phyloP scores from a whole-genome alignment of 2,797 vertebrate species.

The Tangara arthus region DNA sequence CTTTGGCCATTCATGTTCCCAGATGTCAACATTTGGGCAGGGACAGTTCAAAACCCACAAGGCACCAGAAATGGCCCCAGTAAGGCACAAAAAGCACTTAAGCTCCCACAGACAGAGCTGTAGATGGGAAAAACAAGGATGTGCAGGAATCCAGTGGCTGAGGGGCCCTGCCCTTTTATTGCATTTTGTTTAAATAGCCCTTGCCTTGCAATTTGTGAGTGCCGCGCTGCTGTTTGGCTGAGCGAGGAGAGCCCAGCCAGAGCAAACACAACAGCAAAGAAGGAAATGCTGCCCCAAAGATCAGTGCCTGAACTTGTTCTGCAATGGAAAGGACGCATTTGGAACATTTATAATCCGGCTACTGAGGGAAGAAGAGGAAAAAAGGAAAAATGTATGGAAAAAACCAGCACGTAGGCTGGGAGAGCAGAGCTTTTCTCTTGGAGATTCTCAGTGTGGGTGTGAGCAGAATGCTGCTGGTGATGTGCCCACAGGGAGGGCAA shows the following conservation, averaged over 20 bases:
- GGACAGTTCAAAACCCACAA: background rate
- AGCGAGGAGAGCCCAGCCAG: background rate
- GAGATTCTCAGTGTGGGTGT: background rate
- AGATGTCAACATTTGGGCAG: background rate
- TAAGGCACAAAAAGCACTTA: background rate
- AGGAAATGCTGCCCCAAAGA: conserved; percentile 20
- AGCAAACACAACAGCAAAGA: conserved; percentile 43
- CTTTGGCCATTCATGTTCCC: background rate
- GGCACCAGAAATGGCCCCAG: background rate
- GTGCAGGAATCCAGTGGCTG: background rate
- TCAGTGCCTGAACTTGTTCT: background rate
- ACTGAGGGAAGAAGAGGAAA: background rate
- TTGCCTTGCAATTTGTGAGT: background rate
- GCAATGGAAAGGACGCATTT: background rate
- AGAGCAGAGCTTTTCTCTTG: background rate
- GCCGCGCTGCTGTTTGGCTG: background rate
- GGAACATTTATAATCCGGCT: background rate
- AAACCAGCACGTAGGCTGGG: accelerated
- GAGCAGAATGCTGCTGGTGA: background rate
- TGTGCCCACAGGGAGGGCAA: background rate
- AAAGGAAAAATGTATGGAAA: background rate
- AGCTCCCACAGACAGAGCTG: background rate
- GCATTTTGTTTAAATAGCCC: background rate
- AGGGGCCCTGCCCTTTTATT: background rate
- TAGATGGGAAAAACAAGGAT: background rate